Evolutionary conservation across 2,113 vertebrate genomes (phyloP).

Genomic region (Carassius auratus): DNA sequence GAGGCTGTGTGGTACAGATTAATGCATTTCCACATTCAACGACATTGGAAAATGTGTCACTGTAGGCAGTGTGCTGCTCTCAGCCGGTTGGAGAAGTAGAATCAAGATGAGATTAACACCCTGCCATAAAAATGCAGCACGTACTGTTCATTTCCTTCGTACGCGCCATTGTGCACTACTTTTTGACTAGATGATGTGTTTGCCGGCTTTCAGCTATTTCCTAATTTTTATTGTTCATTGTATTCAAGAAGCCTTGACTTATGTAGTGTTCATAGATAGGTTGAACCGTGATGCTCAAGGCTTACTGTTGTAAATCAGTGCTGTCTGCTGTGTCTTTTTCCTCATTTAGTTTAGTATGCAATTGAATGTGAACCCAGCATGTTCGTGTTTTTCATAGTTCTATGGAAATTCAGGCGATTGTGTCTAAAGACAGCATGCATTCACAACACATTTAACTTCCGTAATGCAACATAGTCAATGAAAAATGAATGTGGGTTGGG

Average conservation of each 20-base stretch:
- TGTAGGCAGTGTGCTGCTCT: neutral
- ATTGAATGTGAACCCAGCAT: neutral
- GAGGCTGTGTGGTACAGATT: neutral
- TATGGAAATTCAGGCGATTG: neutral
- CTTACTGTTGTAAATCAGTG: neutral
- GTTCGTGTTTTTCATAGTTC: neutral
- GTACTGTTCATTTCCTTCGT: neutral
- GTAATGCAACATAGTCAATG: neutral
- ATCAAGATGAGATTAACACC: conserved; percentile 4
- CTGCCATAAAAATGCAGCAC: neutral
- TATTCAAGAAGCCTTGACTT: conserved; percentile 15
- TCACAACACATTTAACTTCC: neutral
- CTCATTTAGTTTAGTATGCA: neutral
- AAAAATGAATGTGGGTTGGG: neutral
- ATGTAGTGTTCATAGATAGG: neutral
- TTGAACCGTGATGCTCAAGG: neutral
- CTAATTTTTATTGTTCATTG: conserved; percentile 1
- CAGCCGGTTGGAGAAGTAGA: neutral
- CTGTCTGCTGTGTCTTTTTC: neutral
- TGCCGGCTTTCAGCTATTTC: conserved; percentile 3
- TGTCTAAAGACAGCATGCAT: neutral
- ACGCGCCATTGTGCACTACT: neutral
- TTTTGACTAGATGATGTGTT: conserved; percentile 24
- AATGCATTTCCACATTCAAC: neutral
- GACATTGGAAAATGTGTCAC: neutral